These are phyloP conservation scores for Elegia similella DNA, from an alignment of 2,888 invertebrate genomes.

Conservation along the genomic window DNA sequence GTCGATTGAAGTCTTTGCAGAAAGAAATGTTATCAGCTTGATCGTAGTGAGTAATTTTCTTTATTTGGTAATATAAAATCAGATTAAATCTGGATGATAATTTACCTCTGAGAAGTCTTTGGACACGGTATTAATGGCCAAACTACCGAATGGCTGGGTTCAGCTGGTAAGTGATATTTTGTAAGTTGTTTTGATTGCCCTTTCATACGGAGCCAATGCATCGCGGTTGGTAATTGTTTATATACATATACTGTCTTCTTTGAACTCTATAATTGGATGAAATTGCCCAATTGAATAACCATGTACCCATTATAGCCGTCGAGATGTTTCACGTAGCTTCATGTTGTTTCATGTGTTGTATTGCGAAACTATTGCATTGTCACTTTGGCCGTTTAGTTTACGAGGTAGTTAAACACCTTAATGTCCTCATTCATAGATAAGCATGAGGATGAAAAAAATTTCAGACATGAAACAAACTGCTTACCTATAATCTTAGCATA, in stretches of 20 bases:
- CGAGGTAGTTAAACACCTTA: slow-evolving; percentile 20
- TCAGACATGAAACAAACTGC: neutral
- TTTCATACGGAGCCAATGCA: slow-evolving; percentile 43
- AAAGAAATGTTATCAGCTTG: slow-evolving; percentile 39
- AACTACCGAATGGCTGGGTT: slow-evolving; percentile 82
- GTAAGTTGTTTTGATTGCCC: slow-evolving; percentile 30
- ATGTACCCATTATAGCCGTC: slow-evolving; percentile 33
- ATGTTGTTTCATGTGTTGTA: slow-evolving; percentile 18
- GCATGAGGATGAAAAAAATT: neutral
- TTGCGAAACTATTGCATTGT: slow-evolving; percentile 30
- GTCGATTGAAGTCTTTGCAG: neutral
- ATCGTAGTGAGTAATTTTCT: slow-evolving; percentile 35
- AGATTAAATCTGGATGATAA: slow-evolving; percentile 37
- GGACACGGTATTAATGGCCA: slow-evolving; percentile 72
- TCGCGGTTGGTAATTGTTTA: slow-evolving; percentile 54
- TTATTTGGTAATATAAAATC: slow-evolving; percentile 31
- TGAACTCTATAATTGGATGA: slow-evolving; percentile 55
- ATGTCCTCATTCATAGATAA: neutral
- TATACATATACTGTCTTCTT: slow-evolving; percentile 52
- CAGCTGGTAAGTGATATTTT: slow-evolving; percentile 67
- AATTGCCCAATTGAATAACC: slow-evolving; percentile 57
- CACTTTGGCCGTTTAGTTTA: slow-evolving; percentile 28
- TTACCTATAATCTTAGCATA: neutral
- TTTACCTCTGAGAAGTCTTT: slow-evolving; percentile 46
- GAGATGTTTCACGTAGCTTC: neutral